phyloP scores from a whole-genome alignment of 2,113 vertebrate species.

The Rhinichthys klamathensis region DNA sequence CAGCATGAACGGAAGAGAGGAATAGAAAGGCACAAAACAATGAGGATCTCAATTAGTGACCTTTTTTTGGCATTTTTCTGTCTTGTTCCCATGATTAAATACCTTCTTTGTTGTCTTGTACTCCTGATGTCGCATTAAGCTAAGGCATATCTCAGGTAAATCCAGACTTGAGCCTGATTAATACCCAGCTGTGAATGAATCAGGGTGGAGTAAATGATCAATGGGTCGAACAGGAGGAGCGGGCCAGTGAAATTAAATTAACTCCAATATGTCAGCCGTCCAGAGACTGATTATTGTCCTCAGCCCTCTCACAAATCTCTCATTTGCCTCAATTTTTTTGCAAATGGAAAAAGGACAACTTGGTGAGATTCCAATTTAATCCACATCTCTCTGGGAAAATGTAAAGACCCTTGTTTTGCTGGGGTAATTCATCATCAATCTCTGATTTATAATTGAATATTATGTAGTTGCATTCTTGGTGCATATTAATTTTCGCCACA shows the following conservation, averaged over 20 bases:
- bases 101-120: not conserved
- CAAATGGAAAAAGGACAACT: constrained; percentile 51
- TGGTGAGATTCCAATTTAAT: constrained; percentile 54
- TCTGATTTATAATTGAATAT: constrained; percentile 23
- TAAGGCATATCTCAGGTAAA: not conserved
- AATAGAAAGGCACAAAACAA: not conserved
- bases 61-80: not conserved
- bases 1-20: not conserved
- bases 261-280: constrained; percentile 50
- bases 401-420: not conserved
- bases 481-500: not conserved
- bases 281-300: constrained; percentile 57
- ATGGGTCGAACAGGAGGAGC: constrained; percentile 31
- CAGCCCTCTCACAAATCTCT: constrained; percentile 55
- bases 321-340: constrained; percentile 55
- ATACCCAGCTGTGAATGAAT: constrained; percentile 40
- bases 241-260: constrained; percentile 59
- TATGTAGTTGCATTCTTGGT: not conserved
- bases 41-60: not conserved
- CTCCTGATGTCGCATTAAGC: not conserved
- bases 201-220: constrained; percentile 42
- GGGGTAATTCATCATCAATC: constrained; percentile 32
- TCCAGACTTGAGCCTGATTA: constrained; percentile 24
- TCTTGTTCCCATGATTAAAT: not conserved
- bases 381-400: constrained; percentile 45